Evolutionary conservation across 2,797 vertebrate genomes (phyloP), one percentile per base, ranked within the genome.

Genomic region (Enteromius afrohamiltoni): DNA sequence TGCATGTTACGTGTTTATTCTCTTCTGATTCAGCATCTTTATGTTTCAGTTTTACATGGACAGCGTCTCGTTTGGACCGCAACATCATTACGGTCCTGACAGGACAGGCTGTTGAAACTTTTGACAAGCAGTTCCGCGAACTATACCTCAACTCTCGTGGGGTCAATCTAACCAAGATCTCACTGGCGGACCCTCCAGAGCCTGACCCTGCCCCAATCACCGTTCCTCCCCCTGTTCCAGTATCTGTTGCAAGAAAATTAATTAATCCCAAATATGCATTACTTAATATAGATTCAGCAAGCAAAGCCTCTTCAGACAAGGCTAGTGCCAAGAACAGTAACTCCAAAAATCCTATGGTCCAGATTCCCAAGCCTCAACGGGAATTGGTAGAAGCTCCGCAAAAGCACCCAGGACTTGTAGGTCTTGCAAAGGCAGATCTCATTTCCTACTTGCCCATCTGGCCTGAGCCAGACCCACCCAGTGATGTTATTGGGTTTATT

Each of bases 211-310:
- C 96, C 0, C 90, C 94, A 0, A 88, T 95, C 31, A 88, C 89
- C 0, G 68, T 90, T 0, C 89, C 94, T 4, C 95, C 96, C 0
- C 85, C 95, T 65, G 95, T 91, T 0, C 83, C 96, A 0, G 95
- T 95, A 0, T 77, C 95, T 0, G 83, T 96, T 49, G 96, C 96
- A 14, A 95, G 96, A 91, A 99, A 97, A 86, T 91, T 98, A 3
- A 95, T 99, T 87, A 99, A 99, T 90, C 98, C 98, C 21, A 99
- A 99, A 88, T 99, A 99, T 0, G 96, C 98, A 0, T 88, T 99
- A 58, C 97, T 99, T 74, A 93, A 93, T 0, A 80, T 86, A 16
- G 89, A 93, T 0, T 94, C 96, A 0, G 94, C 94, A 26, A 96
- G 97, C 87, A 94, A 95, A 80, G 42, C 89, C 1, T 95, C 96